These are phyloP conservation scores for Sympetrum striolatum DNA, from an alignment of 2,888 invertebrate genomes.

Conservation along the genomic window DNA sequence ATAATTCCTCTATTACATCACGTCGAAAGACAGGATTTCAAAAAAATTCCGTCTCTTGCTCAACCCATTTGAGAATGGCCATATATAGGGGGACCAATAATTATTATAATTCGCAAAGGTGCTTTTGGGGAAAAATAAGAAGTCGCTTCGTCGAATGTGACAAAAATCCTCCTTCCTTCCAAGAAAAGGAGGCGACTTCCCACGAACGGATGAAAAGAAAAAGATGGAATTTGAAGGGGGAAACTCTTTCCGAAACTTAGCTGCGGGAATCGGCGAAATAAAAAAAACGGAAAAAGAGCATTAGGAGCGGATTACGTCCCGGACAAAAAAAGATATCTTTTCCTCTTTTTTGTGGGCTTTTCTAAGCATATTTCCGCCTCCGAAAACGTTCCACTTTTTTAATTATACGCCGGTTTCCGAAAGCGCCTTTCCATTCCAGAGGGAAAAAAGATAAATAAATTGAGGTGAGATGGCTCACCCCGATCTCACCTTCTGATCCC, in stretches of 20 bases:
- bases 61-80: no score
- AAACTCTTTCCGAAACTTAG: neutral
- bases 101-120: no score
- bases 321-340: neutral
- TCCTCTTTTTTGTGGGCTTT: neutral
- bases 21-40: no score
- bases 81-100: no score
- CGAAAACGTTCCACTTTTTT: neutral
- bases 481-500: conserved; percentile 26
- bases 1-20: no score
- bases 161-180: no score
- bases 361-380: neutral
- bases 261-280: neutral
- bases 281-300: neutral
- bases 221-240: no score
- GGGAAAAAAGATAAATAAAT: neutral
- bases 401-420: neutral
- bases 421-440: neutral
- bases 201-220: no score
- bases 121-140: no score
- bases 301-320: neutral
- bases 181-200: no score
- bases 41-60: no score
- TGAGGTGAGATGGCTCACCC: neutral
- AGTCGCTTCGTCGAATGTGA: no score